Base-by-base conservation (phyloP, 2,113 vertebrate species). In the Ctenomys sociabilis region DNA sequence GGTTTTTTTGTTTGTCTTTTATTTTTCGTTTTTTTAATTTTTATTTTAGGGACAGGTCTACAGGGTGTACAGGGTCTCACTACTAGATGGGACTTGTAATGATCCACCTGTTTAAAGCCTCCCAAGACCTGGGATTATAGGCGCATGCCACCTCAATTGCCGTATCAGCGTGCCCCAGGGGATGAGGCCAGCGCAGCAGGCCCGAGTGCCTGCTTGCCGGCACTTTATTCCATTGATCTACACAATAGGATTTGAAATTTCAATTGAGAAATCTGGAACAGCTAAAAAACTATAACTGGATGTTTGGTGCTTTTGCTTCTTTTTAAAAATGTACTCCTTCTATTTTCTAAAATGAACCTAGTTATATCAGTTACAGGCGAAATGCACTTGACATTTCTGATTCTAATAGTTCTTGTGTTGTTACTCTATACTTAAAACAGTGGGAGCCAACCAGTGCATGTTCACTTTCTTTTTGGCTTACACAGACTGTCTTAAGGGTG, bases 261-360 rank as follows among this genome's bases (percentile, higher is more conserved):
- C 81, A 86, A 86, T 52, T 91, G 4, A 82, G 14, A 84, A 84
- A 91, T 64, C 3, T 52, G 52, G 9, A 93, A 14, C 3, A 49
- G 4, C 59, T 64, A 85, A 37, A 92, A 90, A 93, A 85, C 35
- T n/a, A 16, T 70, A 37, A n/a, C 28, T 59, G 2, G 52, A 80
- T 14, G 24, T 4, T 32, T 80, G 22, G 5, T 8, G 1, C 12
- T 19, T 57, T 37, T 24, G 35, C 40, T 14, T 49, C 14, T 81
- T 95, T 70, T 43, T 43, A 12, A 66, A 37, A n/a, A 63, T 63
- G 49, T 68, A 70, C 17, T 43, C 64, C 14, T 81, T 92, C 78
- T 19, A 40, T 64, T 97, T 97, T 88, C 84, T 37, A 94, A 90
- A 61, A 0, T 88, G 40, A 86, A 32, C 24, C 21, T 64, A 66